Percentiles rank a stretch among this genome's conserved stretches.
Evolutionary conservation across 2,888 invertebrate species (phyloP).

Genomic region (Operophtera brumata): DNA sequence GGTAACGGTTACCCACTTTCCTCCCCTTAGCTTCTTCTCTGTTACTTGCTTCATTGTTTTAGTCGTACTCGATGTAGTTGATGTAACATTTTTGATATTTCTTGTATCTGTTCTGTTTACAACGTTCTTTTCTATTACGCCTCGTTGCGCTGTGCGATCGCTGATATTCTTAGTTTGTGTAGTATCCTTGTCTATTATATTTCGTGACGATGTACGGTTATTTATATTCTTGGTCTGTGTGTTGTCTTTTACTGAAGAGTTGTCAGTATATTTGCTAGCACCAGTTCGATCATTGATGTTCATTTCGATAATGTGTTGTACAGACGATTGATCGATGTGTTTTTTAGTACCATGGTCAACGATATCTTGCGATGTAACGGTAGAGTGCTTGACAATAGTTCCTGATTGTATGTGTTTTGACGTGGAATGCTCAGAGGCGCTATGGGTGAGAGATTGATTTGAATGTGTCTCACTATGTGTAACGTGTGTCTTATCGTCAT

Average conservation of each 20-base stretch:
- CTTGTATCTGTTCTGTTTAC: constrained; percentile 56
- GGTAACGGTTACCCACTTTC: constrained; percentile 77
- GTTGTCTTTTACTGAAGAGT: constrained; percentile 26
- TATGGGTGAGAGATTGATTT: constrained; percentile 45
- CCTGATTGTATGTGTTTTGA: constrained; percentile 46
- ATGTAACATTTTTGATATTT: constrained; percentile 52
- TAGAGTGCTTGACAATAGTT: constrained; percentile 42
- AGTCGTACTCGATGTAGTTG: constrained; percentile 67
- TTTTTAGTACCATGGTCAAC: constrained; percentile 35
- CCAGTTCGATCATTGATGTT: constrained; percentile 26
- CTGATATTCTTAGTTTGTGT: constrained; percentile 37
- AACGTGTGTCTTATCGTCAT: constrained; percentile 41
- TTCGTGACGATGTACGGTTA: constrained; percentile 39
- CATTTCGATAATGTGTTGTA: constrained; percentile 8
- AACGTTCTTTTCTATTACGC: constrained; percentile 47
- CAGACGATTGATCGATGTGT: constrained; percentile 16
- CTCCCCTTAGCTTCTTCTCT: constrained; percentile 78
- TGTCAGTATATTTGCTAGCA: constrained; percentile 1
- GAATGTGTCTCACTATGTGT: constrained; percentile 46
- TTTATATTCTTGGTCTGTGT: constrained; percentile 35
- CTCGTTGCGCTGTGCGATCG: constrained; percentile 49
- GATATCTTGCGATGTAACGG: constrained; percentile 41
- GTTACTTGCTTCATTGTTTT: constrained; percentile 79
- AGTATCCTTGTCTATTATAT: constrained; percentile 42
- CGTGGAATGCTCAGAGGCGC: constrained; percentile 38